Evolutionary conservation across 2,888 invertebrate species (phyloP).

Genomic region (Rotaria magnacalcarata): DNA sequence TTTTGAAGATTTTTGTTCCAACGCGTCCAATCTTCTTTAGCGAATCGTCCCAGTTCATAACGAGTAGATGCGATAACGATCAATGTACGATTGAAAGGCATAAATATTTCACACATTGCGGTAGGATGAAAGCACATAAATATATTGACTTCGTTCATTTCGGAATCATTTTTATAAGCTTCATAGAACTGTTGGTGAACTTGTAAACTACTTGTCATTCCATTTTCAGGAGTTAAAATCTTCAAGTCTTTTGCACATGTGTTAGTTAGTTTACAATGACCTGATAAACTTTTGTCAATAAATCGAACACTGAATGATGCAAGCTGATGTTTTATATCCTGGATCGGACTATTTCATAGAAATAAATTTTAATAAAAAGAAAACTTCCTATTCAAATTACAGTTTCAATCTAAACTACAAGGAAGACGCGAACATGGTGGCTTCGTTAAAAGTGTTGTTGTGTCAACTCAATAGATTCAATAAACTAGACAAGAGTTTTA

Average conservation of each 20-base stretch:
- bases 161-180: conserved; percentile 31
- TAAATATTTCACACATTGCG: conserved; percentile 39
- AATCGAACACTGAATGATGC: not conserved
- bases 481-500: too few relatives aligned
- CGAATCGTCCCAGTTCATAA: conserved; percentile 36
- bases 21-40: conserved; percentile 41
- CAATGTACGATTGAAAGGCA: conserved; percentile 41
- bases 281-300: not conserved
- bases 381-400: too few relatives aligned
- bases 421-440: too few relatives aligned
- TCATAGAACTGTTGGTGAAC: not conserved
- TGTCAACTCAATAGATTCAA: too few relatives aligned
- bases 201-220: not conserved
- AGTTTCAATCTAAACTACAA: too few relatives aligned
- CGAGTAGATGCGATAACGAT: conserved; percentile 38
- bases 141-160: conserved; percentile 29
- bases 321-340: not conserved
- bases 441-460: too few relatives aligned
- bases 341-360: not conserved
- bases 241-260: not conserved
- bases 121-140: conserved; percentile 39
- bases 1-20: conserved; percentile 47
- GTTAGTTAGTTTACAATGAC: not conserved
- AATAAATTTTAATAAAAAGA: too few relatives aligned
- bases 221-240: not conserved